Conservation (phyloP, 2,797 vertebrate species). For the Acrossocheilus fasciatus region DNA sequence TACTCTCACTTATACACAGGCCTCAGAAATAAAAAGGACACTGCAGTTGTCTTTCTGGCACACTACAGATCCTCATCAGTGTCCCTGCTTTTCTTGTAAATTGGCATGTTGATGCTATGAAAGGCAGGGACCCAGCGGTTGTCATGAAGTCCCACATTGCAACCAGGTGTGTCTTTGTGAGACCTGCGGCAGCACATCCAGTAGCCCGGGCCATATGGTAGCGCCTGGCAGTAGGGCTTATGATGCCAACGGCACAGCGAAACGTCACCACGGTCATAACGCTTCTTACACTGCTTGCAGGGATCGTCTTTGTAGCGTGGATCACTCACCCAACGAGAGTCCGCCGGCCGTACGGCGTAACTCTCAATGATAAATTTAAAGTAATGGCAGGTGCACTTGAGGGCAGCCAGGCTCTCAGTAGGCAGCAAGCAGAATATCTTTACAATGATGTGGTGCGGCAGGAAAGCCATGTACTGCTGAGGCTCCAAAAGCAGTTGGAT, state of each 20-base stretch:
- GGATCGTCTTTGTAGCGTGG: slow-evolving; percentile 95
- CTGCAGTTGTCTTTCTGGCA: slow-evolving; percentile 46
- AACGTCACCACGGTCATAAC: slow-evolving; percentile 88
- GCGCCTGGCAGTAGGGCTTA: slow-evolving; percentile 94
- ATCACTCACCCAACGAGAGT: slow-evolving; percentile 94
- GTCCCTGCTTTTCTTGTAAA: slow-evolving; percentile 83
- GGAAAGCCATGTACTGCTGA: slow-evolving; percentile 87
- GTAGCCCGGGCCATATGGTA: slow-evolving; percentile 93
- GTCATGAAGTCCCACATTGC: slow-evolving; percentile 96
- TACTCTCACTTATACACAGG: slow-evolving; percentile 64
- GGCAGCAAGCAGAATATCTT: slow-evolving; percentile 90
- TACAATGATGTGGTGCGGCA: slow-evolving; percentile 93
- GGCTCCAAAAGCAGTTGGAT: slow-evolving; percentile 94
- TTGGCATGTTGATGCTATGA: slow-evolving; percentile 88
- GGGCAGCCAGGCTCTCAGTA: slow-evolving; percentile 89
- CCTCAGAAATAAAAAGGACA: slow-evolving; percentile 48
- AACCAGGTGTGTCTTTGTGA: slow-evolving; percentile 89
- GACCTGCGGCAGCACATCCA: slow-evolving; percentile 96
- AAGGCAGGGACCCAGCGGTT: slow-evolving; percentile 95
- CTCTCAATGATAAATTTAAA: slow-evolving; percentile 91
- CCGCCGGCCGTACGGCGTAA: slow-evolving; percentile 90
- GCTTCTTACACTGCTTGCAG: slow-evolving; percentile 96
- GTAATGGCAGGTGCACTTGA: slow-evolving; percentile 93
- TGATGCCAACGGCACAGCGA: slow-evolving; percentile 98
- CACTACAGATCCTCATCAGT: slow-evolving; percentile 72